Evolutionary conservation across 2,797 vertebrate genomes (phyloP).

Genomic region (Smutsia temminckii): DNA sequence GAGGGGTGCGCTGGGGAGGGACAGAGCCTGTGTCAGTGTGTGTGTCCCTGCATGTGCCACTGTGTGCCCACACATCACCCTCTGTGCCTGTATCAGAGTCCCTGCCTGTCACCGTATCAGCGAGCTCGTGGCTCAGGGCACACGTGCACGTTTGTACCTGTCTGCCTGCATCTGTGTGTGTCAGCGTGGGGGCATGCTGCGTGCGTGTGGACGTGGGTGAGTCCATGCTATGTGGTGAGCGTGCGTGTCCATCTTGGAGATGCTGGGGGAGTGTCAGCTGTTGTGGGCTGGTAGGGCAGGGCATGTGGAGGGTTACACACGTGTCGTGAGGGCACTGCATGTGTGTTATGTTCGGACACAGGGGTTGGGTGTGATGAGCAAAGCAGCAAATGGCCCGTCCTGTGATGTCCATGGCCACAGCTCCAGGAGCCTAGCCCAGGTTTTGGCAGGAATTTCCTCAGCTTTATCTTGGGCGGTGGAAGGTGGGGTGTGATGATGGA

Average conservation of each 20-base stretch:
- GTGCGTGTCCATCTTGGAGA: neutral
- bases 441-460: neutral
- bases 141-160: neutral
- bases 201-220: neutral
- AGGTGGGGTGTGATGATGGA: neutral
- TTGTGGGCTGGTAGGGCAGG: no score
- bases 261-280: neutral
- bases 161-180: neutral
- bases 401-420: neutral
- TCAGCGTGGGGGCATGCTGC: accelerated
- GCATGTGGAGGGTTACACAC: neutral
- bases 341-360: neutral
- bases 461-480: neutral
- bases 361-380: accelerated
- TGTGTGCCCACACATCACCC: neutral
- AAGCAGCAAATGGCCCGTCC: neutral
- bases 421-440: neutral
- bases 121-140: neutral
- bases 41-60: accelerated
- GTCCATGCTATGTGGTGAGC: neutral
- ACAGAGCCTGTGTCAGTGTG: accelerated
- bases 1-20: neutral
- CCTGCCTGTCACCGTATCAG: neutral
- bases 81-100: neutral
- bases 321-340: neutral